Evolutionary conservation across 2,113 vertebrate genomes (phyloP).

Genomic region (Phyllostomus hastatus): DNA sequence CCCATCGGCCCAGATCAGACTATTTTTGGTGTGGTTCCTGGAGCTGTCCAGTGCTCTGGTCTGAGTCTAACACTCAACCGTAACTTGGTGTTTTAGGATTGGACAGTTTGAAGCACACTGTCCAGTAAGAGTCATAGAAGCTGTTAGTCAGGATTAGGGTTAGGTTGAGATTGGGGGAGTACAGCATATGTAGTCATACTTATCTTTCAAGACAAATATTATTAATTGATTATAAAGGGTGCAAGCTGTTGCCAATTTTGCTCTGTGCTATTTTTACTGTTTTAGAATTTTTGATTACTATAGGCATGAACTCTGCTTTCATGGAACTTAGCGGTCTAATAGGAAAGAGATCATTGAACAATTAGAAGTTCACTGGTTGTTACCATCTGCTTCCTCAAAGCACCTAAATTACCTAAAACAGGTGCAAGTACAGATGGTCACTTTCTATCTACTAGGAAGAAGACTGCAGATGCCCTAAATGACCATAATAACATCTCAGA

Average conservation of each 20-base stretch:
- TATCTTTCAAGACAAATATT: background rate
- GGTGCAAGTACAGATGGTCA: background rate
- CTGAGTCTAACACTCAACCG: background rate
- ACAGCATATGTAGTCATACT: background rate
- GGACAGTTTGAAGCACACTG: background rate
- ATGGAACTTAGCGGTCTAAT: background rate
- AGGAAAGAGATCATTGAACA: background rate
- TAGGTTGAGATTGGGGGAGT: background rate
- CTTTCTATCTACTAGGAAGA: background rate
- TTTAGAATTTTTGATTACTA: constrained; percentile 36
- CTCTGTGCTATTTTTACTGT: background rate
- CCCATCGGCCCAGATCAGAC: background rate
- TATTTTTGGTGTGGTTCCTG: background rate
- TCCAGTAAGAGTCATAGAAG: background rate
- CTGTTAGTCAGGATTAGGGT: background rate
- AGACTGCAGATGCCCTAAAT: background rate
- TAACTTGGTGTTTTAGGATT: background rate
- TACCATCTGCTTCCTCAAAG: constrained; percentile 37
- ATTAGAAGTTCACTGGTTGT: constrained; percentile 19
- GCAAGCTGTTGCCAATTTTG: background rate
- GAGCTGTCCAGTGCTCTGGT: background rate
- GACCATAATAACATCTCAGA: background rate
- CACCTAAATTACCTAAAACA: background rate
- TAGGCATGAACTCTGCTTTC: background rate
- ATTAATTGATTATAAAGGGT: background rate